These are phyloP conservation scores for Triplophysa rosa DNA, from an alignment of 2,113 vertebrate genomes.

Conservation along the genomic window DNA sequence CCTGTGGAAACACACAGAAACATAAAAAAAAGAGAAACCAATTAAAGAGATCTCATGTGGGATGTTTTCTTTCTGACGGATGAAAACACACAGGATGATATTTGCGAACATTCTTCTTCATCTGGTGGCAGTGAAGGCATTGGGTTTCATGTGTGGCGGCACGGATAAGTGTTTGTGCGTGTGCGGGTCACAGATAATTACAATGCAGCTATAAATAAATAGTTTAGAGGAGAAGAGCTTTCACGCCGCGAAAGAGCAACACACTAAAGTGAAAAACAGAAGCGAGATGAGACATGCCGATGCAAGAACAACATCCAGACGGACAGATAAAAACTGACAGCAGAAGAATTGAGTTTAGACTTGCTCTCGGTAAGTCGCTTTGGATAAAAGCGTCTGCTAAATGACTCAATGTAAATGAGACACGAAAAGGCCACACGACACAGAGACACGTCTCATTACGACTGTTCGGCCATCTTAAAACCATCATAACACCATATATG, in stretches of 20 bases:
- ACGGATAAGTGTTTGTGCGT: neutral
- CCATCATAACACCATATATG: too few species aligned
- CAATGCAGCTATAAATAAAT: constrained; percentile 31
- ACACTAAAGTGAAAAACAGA: neutral
- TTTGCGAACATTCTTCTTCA: neutral
- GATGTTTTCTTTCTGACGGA: too few species aligned
- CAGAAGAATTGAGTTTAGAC: neutral
- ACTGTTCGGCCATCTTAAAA: too few species aligned
- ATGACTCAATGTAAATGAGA: too few species aligned
- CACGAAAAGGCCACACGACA: neutral
- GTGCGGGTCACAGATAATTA: constrained; percentile 42
- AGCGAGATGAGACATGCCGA: neutral
- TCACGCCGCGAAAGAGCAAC: constrained; percentile 4
- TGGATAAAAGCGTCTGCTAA: too few species aligned
- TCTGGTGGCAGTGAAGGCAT: neutral
- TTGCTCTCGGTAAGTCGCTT: too few species aligned
- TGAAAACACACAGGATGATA: neutral
- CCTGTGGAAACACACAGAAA: constrained; percentile 50
- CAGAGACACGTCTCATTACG: too few species aligned
- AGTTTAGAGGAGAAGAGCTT: neutral
- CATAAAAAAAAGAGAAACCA: too few species aligned
- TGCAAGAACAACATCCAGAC: neutral
- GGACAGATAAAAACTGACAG: neutral
- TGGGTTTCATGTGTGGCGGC: neutral
- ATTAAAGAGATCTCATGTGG: too few species aligned